These are phyloP conservation scores for Caradrina kadenii DNA, from an alignment of 2,888 invertebrate genomes.

Conservation along the genomic window DNA sequence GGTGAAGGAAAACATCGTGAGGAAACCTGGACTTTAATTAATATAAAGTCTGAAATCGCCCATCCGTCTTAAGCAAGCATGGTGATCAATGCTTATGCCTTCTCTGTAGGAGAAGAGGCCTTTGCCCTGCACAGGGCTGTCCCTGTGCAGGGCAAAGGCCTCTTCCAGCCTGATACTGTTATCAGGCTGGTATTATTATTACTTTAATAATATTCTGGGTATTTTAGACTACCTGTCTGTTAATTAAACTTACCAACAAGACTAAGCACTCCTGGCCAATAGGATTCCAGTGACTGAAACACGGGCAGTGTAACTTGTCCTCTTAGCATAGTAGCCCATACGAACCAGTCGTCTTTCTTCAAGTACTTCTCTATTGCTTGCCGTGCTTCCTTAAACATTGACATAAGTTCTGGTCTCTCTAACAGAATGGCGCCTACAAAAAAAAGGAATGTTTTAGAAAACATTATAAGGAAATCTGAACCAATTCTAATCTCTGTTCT, in stretches of 20 bases:
- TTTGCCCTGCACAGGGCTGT: too few species aligned
- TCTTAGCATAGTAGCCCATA: conserved; percentile 99
- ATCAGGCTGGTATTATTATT: too few species aligned
- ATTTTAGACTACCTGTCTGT: background rate
- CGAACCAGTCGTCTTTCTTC: conserved; percentile 99
- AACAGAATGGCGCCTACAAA: conserved; percentile 94
- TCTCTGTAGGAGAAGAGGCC: too few species aligned
- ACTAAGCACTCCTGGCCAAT: conserved; percentile 98
- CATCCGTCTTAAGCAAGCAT: too few species aligned
- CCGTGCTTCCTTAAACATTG: conserved; percentile 96
- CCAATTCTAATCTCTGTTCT: too few species aligned
- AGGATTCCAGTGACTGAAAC: conserved; percentile 99
- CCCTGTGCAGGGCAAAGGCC: too few species aligned
- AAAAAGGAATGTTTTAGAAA: conserved; percentile 8
- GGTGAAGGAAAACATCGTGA: too few species aligned
- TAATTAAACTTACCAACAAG: conserved; percentile 91
- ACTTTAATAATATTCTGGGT: background rate
- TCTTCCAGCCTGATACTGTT: too few species aligned
- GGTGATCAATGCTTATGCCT: too few species aligned
- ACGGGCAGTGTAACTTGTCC: conserved; percentile 98
- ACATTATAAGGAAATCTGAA: background rate
- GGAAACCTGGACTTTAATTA: too few species aligned
- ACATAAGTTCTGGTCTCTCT: conserved; percentile 96
- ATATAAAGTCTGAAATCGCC: too few species aligned
- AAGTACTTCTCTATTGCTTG: conserved; percentile 95